These are phyloP conservation scores for Lepetodrilus schrolli DNA, from an alignment of 2,888 invertebrate species.

Conservation along the genomic window DNA sequence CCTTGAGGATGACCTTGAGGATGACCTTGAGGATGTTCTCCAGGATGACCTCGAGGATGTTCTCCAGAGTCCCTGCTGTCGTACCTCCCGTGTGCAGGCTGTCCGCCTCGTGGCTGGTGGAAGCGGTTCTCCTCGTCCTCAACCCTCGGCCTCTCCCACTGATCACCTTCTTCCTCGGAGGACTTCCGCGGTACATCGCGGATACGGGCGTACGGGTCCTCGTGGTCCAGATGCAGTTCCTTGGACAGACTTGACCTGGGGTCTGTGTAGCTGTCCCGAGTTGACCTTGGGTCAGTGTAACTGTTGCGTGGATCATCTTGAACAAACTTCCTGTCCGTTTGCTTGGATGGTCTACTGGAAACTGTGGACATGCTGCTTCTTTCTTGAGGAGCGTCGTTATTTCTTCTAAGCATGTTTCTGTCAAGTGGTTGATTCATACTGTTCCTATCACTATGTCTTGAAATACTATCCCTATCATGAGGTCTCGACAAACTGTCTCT, in stretches of 20 bases:
- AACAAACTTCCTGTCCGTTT: background rate
- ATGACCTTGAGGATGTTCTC: background rate
- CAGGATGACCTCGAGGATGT: background rate
- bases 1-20: background rate
- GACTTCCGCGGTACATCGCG: background rate
- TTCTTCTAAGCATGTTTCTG: background rate
- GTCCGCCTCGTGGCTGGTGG: background rate
- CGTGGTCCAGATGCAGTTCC: background rate
- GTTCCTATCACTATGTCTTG: background rate
- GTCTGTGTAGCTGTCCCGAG: background rate
- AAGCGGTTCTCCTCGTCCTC: too few species aligned
- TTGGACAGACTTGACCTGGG: background rate
- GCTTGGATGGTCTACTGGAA: background rate
- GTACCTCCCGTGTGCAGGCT: background rate
- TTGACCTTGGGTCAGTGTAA: background rate
- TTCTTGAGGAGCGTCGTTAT: background rate
- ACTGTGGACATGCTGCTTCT: conserved; percentile 13
- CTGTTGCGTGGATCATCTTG: background rate
- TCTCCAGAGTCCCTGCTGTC: background rate
- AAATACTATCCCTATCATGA: background rate
- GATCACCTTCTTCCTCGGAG: background rate
- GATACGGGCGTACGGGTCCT: conserved; percentile 2
- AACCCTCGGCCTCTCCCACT: background rate
- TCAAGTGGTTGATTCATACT: background rate
- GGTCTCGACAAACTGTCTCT: background rate